A percentile compares a stretch with the other conserved stretches of the same genome.
Evolutionary conservation across 2,113 vertebrate species (phyloP).

Genomic region (Phasianus colchicus): DNA sequence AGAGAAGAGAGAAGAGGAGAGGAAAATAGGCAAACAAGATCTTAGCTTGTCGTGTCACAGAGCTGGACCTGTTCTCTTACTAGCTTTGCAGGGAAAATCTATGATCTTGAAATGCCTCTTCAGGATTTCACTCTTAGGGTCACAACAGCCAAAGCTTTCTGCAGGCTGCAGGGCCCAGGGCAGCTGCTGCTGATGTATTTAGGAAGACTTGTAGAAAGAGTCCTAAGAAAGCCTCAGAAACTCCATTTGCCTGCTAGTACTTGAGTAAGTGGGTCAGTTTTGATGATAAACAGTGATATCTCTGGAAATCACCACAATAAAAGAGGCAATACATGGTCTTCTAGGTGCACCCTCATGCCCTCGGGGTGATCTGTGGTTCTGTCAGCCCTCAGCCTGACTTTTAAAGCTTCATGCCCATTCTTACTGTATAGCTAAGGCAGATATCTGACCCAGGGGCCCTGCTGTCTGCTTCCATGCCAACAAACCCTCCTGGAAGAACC

Average conservation of each 20-base stretch:
- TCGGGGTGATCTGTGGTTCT: accelerated
- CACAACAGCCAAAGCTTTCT: not conserved
- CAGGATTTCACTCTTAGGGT: not conserved
- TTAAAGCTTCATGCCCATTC: not conserved
- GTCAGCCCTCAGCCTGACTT: not conserved
- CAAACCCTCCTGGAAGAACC: constrained; percentile 22
- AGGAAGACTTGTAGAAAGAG: not conserved
- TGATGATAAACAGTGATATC: not conserved
- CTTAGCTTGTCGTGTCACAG: not conserved
- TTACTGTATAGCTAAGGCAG: not conserved
- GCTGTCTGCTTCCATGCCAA: accelerated
- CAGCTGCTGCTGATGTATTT: not conserved
- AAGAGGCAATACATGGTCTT: not conserved
- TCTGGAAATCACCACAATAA: not conserved
- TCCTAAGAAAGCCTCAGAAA: not conserved
- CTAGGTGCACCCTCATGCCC: not conserved
- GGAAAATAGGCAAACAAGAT: not conserved
- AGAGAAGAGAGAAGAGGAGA: too few species aligned
- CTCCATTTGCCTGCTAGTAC: not conserved
- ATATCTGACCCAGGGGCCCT: not conserved
- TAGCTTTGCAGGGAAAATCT: not conserved
- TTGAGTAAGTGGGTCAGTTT: not conserved
- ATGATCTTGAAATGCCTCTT: not conserved
- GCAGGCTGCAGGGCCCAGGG: not conserved
- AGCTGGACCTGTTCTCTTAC: not conserved